Evolutionary conservation across 2,797 vertebrate species (phyloP), one percentile per base, ranked within the genome.

Genomic region (Ceyx erithaca): DNA sequence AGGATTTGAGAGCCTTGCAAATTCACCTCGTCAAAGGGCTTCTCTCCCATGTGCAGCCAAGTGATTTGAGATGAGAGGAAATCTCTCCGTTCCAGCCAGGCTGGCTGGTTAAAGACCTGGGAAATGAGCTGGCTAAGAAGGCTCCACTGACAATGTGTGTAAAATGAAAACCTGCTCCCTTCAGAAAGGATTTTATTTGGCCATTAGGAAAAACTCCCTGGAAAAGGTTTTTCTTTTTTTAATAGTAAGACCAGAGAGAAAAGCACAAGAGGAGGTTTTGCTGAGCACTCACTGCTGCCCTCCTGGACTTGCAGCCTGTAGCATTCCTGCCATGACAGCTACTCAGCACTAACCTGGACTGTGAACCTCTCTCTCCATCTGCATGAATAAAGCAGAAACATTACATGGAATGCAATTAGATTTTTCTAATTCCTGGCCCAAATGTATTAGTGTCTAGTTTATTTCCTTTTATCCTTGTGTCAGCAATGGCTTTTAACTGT

Each of bases 71-170:
- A 71, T 0, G 12, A 80, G 86, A 78, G 72, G 79, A 94, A 95
- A 96, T 96, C 90, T 95, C 59, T 83, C 81, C 7, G 2, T 85
- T 87, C 72, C 92, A 94, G 93, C 69, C 77, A 88, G 80, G 10
- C 81, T 71, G 80, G 28, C 59, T 94, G 77, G 62, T 91, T 93
- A 79, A 81, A 85, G 90, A 68, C 80, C 84, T 85, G 79, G 66
- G 81, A 94, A 95, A 96, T 93, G 76, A 96, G 84, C 72, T 93
- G 71, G 43, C 75, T 94, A 80, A 96, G 90, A 80, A 78, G 54
- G 88, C 71, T 90, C 72, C 40, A 22, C 58, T 82, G 68, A 78
- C 93, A 93, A 58, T 59, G n/a, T 41, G 54, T 80, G 84, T 52
- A 71, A 95, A 96, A 93, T 78, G 31, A 86, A 82, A 93, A 88